Percentiles rank a stretch among this genome's conserved stretches.
phyloP scores from a whole-genome alignment of 2,888 invertebrate genomes.

The Acheta domesticus region DNA sequence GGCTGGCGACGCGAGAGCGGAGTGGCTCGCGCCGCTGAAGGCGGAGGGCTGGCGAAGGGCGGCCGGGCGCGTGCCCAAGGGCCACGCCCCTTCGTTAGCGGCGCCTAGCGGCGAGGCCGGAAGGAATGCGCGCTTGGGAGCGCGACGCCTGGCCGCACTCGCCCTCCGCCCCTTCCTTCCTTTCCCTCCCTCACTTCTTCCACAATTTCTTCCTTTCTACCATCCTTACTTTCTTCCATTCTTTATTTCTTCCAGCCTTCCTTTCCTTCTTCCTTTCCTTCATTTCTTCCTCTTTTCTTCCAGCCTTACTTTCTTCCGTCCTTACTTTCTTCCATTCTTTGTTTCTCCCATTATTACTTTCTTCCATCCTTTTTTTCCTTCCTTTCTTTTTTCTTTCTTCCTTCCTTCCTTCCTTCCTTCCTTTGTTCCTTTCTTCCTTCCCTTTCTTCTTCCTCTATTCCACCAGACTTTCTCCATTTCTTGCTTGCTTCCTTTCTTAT shows the following conservation, averaged over 20 bases:
- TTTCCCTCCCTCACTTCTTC: not conserved
- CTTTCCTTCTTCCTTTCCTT: not conserved
- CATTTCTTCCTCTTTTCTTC: slow-evolving; percentile 27
- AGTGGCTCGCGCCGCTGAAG: no score
- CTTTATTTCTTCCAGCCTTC: not conserved
- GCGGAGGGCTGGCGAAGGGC: no score
- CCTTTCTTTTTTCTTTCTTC: slow-evolving; percentile 23
- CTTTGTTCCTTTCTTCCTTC: slow-evolving; percentile 28
- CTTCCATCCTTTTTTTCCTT: not conserved
- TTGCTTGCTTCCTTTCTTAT: not conserved
- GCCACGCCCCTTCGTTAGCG: no score
- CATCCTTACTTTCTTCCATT: not conserved
- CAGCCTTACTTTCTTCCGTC: slow-evolving; percentile 26
- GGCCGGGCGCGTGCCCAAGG: no score
- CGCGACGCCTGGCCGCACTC: not conserved
- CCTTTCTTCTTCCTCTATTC: slow-evolving; percentile 27
- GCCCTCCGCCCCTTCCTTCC: not conserved
- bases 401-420: slow-evolving; percentile 25
- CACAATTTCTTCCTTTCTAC: not conserved
- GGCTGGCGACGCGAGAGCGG: no score
- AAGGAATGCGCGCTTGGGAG: not conserved
- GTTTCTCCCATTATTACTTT: not conserved
- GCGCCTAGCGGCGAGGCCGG: no score
- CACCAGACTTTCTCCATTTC: slow-evolving; percentile 25
- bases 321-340: not conserved